These are phyloP conservation scores for Nymphalis io DNA, from an alignment of 1,140 invertebrate genomes.

Conservation along the genomic window DNA sequence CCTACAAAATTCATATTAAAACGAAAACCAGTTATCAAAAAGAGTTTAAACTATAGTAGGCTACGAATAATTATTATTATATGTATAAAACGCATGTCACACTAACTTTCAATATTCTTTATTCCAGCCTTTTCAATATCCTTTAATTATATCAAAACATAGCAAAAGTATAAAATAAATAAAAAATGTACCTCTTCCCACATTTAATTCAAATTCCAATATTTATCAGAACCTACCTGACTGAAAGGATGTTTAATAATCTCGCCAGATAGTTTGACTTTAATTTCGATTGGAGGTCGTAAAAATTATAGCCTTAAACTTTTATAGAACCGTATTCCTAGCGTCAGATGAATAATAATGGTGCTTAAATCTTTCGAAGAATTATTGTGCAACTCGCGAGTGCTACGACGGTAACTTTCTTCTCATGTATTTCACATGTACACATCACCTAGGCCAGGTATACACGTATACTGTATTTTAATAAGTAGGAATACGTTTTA, in stretches of 20 bases:
- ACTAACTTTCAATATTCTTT: conserved; percentile 29
- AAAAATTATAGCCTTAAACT: conserved; percentile 30
- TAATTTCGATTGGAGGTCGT: conserved; percentile 15
- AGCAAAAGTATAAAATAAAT: conserved; percentile 39
- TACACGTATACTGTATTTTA: conserved; percentile 35
- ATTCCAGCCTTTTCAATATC: conserved; percentile 32
- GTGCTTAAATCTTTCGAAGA: conserved; percentile 58
- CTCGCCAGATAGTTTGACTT: conserved; percentile 14
- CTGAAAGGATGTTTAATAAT: conserved; percentile 29
- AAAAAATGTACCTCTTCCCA: conserved; percentile 31
- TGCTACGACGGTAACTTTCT: conserved; percentile 64
- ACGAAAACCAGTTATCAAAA: conserved; percentile 39
- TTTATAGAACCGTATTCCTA: conserved; percentile 31
- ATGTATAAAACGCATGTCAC: conserved; percentile 31
- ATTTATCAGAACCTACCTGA: conserved; percentile 37
- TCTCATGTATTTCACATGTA: conserved; percentile 50
- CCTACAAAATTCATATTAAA: conserved; percentile 43
- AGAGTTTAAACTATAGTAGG: conserved; percentile 32
- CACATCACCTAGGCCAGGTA: conserved; percentile 34
- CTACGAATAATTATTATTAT: conserved; percentile 12
- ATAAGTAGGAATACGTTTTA: conserved; percentile 30
- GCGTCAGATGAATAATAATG: conserved; percentile 44
- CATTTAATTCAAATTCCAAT: conserved; percentile 38
- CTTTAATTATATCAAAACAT: conserved; percentile 32
- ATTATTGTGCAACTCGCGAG: conserved; percentile 65